Evolutionary conservation across 2,888 invertebrate species (phyloP).

Genomic region (Spicauda simplicius): DNA sequence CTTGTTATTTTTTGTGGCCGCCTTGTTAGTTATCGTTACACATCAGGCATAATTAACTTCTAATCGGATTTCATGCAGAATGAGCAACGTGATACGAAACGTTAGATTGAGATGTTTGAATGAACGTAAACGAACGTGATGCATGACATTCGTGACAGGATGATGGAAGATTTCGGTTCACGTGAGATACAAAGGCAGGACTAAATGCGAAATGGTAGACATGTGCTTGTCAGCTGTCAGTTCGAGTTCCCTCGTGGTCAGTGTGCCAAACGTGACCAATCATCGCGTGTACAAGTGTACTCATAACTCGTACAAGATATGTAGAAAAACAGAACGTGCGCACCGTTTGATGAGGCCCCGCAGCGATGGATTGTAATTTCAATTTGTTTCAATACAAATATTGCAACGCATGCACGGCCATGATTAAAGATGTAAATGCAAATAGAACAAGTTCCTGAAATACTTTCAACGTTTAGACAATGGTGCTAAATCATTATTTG

Average conservation of each 20-base stretch:
- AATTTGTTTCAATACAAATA: slow-evolving; percentile 23
- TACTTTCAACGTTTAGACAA: background rate
- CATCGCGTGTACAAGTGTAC: slow-evolving; percentile 25
- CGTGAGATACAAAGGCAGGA: slow-evolving; percentile 15
- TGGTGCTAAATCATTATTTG: too few species aligned
- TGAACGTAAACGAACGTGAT: slow-evolving; percentile 22
- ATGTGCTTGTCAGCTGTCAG: slow-evolving; percentile 59
- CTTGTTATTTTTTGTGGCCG: slow-evolving; percentile 5
- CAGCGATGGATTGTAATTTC: slow-evolving; percentile 22
- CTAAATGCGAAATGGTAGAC: slow-evolving; percentile 42
- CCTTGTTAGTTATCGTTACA: slow-evolving; percentile 10
- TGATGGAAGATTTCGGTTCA: slow-evolving; percentile 32
- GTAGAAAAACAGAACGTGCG: slow-evolving; percentile 27
- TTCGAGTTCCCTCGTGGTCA: slow-evolving; percentile 59
- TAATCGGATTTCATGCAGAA: slow-evolving; percentile 24
- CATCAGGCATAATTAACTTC: slow-evolving; percentile 14
- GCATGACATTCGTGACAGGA: slow-evolving; percentile 20
- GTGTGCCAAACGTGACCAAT: slow-evolving; percentile 48
- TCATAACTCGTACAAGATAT: slow-evolving; percentile 5
- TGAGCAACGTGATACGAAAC: slow-evolving; percentile 7
- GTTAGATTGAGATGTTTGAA: slow-evolving; percentile 14
- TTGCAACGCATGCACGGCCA: slow-evolving; percentile 3
- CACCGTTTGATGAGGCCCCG: slow-evolving; percentile 22
- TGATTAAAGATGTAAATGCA: slow-evolving; percentile 10
- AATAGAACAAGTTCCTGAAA: slow-evolving; percentile 2